Evolutionary conservation across 2,888 invertebrate species (phyloP), one percentile per base, ranked within the genome.

Genomic region (Argyresthia goedartella): DNA sequence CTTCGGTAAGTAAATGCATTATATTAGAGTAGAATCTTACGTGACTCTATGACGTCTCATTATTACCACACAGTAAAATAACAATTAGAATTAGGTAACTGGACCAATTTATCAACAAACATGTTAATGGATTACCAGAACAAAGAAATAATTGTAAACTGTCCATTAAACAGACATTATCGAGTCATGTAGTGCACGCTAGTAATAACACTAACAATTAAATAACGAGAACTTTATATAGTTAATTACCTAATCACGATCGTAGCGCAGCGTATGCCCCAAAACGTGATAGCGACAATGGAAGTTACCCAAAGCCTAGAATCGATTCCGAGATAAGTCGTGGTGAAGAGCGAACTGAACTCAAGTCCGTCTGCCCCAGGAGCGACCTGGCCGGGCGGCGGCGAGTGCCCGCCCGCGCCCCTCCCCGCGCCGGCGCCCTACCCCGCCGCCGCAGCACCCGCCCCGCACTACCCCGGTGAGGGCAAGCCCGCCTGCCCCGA

Each of bases 1-100:
- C 81, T 95, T 94, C 86, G 93, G 93, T 93, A 84, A 92, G 92
- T 91, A 60, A 57, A 52, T 46, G 52, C 50, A 59, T 56, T 59
- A 59, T 63, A 67, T 62, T 70, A n/a, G n/a, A n/a, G n/a, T 73
- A 66, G 49, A 43, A 52, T 54, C 58, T 53, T 52, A 64, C 59
- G 68, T 75, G 76, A 70, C 79, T 78, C 76, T 71, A 72, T 61
- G 58, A 64, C 62, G 61, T 50, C 53, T 53, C 53, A n/a, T n/a
- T n/a, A n/a, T n/a, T n/a, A n/a, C n/a, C n/a, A n/a, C n/a, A n/a
- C n/a, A n/a, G n/a, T n/a, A n/a, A n/a, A n/a, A n/a, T n/a, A n/a
- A n/a, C n/a, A n/a, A n/a, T n/a, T n/a, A n/a, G n/a, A n/a, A n/a
- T n/a, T n/a, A n/a, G n/a, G n/a, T 57, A 56, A 69, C 67, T 62